These are phyloP conservation scores for Diglossa cyanea DNA, from an alignment of 2,797 vertebrate genomes.

Conservation along the genomic window DNA sequence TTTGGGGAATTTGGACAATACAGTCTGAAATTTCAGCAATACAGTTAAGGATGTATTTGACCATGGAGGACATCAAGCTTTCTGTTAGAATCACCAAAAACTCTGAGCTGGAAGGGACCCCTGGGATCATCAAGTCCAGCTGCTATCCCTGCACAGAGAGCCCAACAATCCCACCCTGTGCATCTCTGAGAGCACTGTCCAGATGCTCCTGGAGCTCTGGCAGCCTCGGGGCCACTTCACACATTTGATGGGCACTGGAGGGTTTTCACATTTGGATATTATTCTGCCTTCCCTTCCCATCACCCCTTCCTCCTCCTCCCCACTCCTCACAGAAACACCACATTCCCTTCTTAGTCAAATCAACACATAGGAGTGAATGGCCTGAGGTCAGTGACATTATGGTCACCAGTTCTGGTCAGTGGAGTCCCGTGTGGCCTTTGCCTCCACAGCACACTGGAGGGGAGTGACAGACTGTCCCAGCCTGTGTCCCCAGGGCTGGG, in stretches of 20 bases:
- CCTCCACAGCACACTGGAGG: neutral
- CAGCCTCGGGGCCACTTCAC: neutral
- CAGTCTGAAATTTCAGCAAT: neutral
- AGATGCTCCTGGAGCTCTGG: neutral
- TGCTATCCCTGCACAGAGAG: neutral
- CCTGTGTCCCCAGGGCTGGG: rapidly evolving
- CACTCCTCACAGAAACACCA: neutral
- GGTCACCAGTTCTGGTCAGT: neutral
- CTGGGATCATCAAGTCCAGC: neutral
- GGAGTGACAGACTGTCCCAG: neutral
- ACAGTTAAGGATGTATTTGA: rapidly evolving
- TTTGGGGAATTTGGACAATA: neutral
- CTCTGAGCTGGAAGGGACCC: neutral
- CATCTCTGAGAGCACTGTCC: neutral
- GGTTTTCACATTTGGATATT: neutral
- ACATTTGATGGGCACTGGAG: neutral
- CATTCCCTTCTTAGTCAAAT: neutral
- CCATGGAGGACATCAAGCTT: neutral
- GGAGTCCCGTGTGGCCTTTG: rapidly evolving
- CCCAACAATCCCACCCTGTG: neutral
- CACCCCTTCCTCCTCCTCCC: neutral
- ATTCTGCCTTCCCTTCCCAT: neutral
- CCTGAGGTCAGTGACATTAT: rapidly evolving
- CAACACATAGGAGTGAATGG: rapidly evolving
- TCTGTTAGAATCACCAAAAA: neutral